phyloP scores from a whole-genome alignment of 2,888 invertebrate genomes.

The Archips xylosteana region DNA sequence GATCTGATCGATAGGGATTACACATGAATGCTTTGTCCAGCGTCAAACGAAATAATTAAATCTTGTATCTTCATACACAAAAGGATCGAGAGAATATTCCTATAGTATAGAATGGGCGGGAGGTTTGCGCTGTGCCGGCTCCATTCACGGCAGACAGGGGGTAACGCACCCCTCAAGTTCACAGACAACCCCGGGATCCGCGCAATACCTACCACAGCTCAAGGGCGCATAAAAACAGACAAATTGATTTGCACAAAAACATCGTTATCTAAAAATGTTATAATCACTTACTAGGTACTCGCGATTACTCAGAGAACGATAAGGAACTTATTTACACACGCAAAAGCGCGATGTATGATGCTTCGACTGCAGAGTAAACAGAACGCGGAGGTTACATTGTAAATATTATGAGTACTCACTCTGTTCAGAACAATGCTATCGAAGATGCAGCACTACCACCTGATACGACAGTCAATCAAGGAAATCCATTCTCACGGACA shows the following conservation, averaged over 20 bases:
- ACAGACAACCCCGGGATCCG: constrained; percentile 54
- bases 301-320: constrained; percentile 47
- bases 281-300: constrained; percentile 30
- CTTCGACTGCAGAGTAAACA: constrained; percentile 34
- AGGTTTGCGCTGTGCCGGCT: constrained; percentile 41
- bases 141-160: constrained; percentile 57
- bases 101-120: constrained; percentile 31
- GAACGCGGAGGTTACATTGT: constrained; percentile 53
- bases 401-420: constrained; percentile 63
- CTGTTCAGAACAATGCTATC: constrained; percentile 61
- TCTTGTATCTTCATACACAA: constrained; percentile 28
- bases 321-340: constrained; percentile 43
- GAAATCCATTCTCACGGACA: constrained; percentile 76
- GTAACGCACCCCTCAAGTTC: constrained; percentile 83
- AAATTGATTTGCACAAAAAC: constrained; percentile 51
- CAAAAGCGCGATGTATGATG: constrained; percentile 1
- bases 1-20: constrained; percentile 32
- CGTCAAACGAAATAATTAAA: constrained; percentile 39
- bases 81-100: constrained; percentile 25
- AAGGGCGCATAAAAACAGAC: constrained; percentile 51
- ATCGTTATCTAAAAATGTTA: constrained; percentile 31
- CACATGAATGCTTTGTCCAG: constrained; percentile 23
- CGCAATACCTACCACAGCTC: constrained; percentile 12
- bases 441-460: constrained; percentile 61
- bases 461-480: constrained; percentile 65